phyloP scores from a whole-genome alignment of 2,888 invertebrate species.

The Lutraria lutraria region DNA sequence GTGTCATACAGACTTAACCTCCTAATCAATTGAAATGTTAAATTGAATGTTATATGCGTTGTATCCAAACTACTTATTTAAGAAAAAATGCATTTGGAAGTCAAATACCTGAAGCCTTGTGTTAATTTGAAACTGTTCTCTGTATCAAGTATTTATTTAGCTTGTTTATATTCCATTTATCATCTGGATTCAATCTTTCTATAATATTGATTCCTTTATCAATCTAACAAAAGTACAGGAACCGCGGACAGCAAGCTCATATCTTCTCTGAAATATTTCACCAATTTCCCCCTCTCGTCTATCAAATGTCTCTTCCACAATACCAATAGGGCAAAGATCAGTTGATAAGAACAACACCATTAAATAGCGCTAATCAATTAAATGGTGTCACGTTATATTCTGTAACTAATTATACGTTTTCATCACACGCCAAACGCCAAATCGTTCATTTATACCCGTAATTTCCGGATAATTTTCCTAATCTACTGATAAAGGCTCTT shows the following conservation, averaged over 20 bases:
- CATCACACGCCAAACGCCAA: slow-evolving; percentile 56
- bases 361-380: slow-evolving; percentile 29
- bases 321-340: slow-evolving; percentile 23
- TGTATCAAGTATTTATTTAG: no score
- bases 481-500: slow-evolving; percentile 50
- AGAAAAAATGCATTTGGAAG: no score
- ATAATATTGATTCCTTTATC: no score
- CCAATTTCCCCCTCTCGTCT: slow-evolving; percentile 14
- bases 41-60: no score
- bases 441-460: slow-evolving; percentile 63
- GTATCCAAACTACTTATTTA: no score
- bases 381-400: slow-evolving; percentile 60
- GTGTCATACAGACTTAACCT: no score
- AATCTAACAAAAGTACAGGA: no score
- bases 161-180: no score
- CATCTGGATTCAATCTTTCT: no score
- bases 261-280: slow-evolving; percentile 15
- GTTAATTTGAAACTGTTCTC: no score
- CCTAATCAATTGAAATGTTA: no score
- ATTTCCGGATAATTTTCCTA: slow-evolving; percentile 65
- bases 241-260: not conserved
- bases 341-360: slow-evolving; percentile 29
- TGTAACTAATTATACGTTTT: slow-evolving; percentile 66
- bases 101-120: no score
- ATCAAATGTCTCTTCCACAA: slow-evolving; percentile 13